Percentiles rank a stretch among this genome's conserved stretches.
phyloP scores from a whole-genome alignment of 2,113 vertebrate genomes.

The Tichodroma muraria region DNA sequence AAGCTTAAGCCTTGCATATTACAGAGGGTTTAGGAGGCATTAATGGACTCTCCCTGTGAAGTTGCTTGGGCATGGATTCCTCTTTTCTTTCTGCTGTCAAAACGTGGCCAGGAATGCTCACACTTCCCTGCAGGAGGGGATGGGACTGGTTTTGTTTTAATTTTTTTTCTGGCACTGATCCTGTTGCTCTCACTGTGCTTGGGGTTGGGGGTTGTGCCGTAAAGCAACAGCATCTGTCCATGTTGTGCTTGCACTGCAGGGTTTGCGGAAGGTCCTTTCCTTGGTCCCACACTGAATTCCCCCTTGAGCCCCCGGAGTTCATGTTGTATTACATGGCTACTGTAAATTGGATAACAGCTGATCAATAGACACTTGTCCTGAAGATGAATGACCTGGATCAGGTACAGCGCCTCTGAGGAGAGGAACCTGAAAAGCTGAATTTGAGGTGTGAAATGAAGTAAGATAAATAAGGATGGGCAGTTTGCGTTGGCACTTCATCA shows the following conservation, averaged over 20 bases:
- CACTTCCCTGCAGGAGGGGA: background rate
- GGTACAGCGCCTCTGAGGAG: background rate
- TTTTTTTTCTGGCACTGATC: background rate
- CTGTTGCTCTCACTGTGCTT: background rate
- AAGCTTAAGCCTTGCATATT: background rate
- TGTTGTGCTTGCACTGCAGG: background rate
- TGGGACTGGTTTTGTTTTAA: background rate
- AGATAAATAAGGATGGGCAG: background rate
- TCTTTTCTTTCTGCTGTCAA: background rate
- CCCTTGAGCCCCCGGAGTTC: background rate
- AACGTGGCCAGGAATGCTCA: background rate
- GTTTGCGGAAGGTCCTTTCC: background rate
- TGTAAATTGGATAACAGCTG: slow-evolving; percentile 18
- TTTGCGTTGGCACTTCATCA: background rate
- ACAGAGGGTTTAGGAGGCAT: background rate
- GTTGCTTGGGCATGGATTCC: background rate
- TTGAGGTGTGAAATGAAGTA: background rate
- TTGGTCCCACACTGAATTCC: background rate
- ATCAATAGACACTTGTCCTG: slow-evolving; percentile 31
- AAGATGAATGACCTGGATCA: background rate
- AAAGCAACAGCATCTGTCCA: background rate
- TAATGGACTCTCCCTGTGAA: background rate
- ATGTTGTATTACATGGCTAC: background rate
- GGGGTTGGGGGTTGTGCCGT: background rate
- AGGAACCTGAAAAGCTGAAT: background rate